Percentiles rank a stretch among this genome's conserved stretches.
Conservation (phyloP, 2,888 invertebrate genomes). For the Acleris sparsana region DNA sequence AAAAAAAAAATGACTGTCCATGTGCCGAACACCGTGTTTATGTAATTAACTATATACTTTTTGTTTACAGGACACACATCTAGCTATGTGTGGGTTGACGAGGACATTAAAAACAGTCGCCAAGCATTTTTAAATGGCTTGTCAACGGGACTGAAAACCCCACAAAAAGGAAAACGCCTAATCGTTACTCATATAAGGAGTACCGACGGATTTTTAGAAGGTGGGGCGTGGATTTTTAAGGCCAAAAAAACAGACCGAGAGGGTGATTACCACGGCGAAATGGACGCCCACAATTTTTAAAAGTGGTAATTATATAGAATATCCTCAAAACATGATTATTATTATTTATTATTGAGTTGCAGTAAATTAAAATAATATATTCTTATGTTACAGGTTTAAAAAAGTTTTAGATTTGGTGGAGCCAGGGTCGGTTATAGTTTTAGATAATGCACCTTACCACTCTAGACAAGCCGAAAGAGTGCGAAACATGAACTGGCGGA, state of each 20-base stretch:
- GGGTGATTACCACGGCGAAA: conserved; percentile 39
- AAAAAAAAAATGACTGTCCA: too few relatives aligned
- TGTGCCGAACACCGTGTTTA: too few relatives aligned
- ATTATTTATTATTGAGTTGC: too few relatives aligned
- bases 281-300: conserved; percentile 40
- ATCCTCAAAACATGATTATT: too few relatives aligned
- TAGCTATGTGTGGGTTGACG: conserved; percentile 31
- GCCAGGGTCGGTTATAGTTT: too few relatives aligned
- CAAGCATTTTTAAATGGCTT: conserved; percentile 39
- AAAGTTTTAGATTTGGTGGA: too few relatives aligned
- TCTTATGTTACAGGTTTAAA: too few relatives aligned
- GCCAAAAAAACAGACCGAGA: conserved; percentile 35
- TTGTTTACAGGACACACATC: conserved; percentile 22
- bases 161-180: conserved; percentile 40
- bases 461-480: too few relatives aligned
- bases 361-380: too few relatives aligned
- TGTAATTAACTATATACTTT: not conserved
- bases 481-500: conserved; percentile 36
- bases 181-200: conserved; percentile 40
- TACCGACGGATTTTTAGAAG: conserved; percentile 40
- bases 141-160: conserved; percentile 37
- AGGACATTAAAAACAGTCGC: conserved; percentile 28
- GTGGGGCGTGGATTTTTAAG: conserved; percentile 39
- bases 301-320: conserved; percentile 29
- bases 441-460: too few relatives aligned